These are phyloP conservation scores for Standfussiana lucernea DNA, from an alignment of 2,888 invertebrate genomes.

Conservation along the genomic window DNA sequence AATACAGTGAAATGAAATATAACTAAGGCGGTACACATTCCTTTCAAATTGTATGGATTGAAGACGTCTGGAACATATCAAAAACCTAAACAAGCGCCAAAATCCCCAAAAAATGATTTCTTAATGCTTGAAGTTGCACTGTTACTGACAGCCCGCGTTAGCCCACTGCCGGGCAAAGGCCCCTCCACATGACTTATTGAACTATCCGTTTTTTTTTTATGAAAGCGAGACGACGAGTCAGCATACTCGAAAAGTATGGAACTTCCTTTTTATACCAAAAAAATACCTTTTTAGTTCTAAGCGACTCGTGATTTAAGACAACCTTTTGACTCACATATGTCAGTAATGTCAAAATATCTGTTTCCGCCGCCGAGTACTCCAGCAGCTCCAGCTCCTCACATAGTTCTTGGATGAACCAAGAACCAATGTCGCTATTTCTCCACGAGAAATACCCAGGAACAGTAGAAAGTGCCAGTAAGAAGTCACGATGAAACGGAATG, in stretches of 20 bases:
- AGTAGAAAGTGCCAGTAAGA: slow-evolving; percentile 98
- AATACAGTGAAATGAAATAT: background rate
- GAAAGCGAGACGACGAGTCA: slow-evolving; percentile 95
- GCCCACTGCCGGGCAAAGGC: background rate
- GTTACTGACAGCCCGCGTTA: background rate
- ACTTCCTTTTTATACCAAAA: slow-evolving; percentile 98
- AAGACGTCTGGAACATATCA: background rate
- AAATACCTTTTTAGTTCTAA: too few species aligned
- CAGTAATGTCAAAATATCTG: slow-evolving; percentile 95
- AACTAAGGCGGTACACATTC: background rate
- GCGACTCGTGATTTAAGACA: slow-evolving; percentile 97
- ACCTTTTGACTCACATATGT: slow-evolving; percentile 96
- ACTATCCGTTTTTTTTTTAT: slow-evolving; percentile 80
- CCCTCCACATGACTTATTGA: background rate
- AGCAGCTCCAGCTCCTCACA: slow-evolving; percentile 95
- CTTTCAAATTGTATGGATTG: background rate
- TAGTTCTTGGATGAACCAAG: slow-evolving; percentile 98
- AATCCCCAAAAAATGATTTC: slow-evolving; percentile 16
- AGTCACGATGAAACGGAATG: slow-evolving; percentile 98
- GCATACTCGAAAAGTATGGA: slow-evolving; percentile 97
- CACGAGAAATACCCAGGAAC: slow-evolving; percentile 98
- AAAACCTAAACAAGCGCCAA: slow-evolving; percentile 19
- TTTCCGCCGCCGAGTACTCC: slow-evolving; percentile 92
- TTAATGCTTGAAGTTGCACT: background rate
- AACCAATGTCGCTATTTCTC: slow-evolving; percentile 96